Evolutionary conservation across 2,113 vertebrate species (phyloP).

Genomic region (Mionectes macconnelli): DNA sequence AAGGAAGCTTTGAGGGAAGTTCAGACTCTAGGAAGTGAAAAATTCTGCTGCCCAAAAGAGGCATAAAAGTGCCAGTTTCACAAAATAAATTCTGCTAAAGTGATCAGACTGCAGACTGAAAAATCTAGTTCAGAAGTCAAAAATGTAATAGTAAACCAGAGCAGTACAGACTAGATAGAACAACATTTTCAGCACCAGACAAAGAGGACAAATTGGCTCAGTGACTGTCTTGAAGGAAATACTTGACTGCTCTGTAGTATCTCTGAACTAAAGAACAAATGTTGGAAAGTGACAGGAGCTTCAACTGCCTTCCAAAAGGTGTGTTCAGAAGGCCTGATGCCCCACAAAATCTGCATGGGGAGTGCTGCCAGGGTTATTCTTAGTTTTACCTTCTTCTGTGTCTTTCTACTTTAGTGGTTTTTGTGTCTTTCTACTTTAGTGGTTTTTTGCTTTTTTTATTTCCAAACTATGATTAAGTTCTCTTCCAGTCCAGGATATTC

Average conservation of each 20-base stretch:
- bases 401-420: conserved; percentile 8
- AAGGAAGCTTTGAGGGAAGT: background rate
- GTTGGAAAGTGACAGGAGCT: background rate
- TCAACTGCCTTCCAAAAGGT: conserved; percentile 56
- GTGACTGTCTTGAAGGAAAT: conserved; percentile 52
- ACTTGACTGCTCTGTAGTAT: conserved; percentile 59
- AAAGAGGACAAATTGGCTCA: conserved; percentile 24
- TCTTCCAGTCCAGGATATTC: conserved; percentile 11
- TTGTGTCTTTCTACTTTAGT: conserved; percentile 52
- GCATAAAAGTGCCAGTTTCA: conserved; percentile 36
- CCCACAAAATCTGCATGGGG: background rate
- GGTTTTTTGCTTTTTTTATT: conserved; percentile 54
- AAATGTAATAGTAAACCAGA: conserved; percentile 42
- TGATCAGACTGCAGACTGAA: conserved; percentile 61
- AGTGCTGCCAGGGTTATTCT: conserved; percentile 44
- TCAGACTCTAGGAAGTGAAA: conserved; percentile 45
- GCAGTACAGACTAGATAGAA: conserved; percentile 58
- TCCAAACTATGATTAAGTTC: conserved; percentile 22
- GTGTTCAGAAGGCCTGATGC: background rate
- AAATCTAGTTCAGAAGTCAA: conserved; percentile 61
- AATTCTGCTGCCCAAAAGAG: conserved; percentile 29
- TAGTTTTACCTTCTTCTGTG: conserved; percentile 8
- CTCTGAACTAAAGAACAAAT: conserved; percentile 47
- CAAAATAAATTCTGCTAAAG: conserved; percentile 67
- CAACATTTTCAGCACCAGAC: conserved; percentile 26